Base-by-base conservation (phyloP, 1,140 invertebrate genomes). In the Tachypleus tridentatus region DNA sequence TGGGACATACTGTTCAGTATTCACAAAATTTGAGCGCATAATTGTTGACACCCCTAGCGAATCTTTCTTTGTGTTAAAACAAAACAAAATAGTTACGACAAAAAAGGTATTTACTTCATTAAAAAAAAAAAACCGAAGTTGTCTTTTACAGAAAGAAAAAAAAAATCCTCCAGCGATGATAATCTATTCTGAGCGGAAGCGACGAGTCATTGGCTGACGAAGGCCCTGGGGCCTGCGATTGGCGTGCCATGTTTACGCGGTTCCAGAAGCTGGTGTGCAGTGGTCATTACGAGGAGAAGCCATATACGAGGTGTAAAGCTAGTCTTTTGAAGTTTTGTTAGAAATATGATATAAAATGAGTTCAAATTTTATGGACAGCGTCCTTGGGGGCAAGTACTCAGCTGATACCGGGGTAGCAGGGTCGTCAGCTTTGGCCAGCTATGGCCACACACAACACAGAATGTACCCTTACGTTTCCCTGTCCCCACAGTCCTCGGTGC, bases 351-450 rank as follows among this genome's bases (percentile, higher is more conserved):
- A 66, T 68, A 85, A 64, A 82, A 93, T 93, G 90, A 93, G 87
- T 86, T 89, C 87, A 80, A 93, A 94, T 86, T 93, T 93, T 84
- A 91, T 93, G 82, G 90, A 93, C 89, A 92, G 88, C 83, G 93
- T 93, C 89, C 86, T 94, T 51, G 63, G 63, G 80, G 90, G 90
- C 72, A 93, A 93, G 84, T 94, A 94, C 81, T 85, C 87, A 76
- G 86, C 86, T 75, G 86, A 87, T 80, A 87, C 86, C 75, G 84
- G 71, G 82, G 67, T 60, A 64, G 70, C 66, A 64, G 68, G 60
- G 69, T 66, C 66, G 49, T 29, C 29, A 29, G 71, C 69, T 49
- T 70, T 76, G 67, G 72, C 75, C 60, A 74, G 73, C 69, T 76
- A 76, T 67, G 73, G 71, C 56, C 69, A 66, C 54, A 72, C 72